Percentiles rank a stretch among this genome's conserved stretches.
These are phyloP conservation scores for Ectemnius cavifrons DNA, from an alignment of 2,888 invertebrate genomes.

Conservation along the genomic window DNA sequence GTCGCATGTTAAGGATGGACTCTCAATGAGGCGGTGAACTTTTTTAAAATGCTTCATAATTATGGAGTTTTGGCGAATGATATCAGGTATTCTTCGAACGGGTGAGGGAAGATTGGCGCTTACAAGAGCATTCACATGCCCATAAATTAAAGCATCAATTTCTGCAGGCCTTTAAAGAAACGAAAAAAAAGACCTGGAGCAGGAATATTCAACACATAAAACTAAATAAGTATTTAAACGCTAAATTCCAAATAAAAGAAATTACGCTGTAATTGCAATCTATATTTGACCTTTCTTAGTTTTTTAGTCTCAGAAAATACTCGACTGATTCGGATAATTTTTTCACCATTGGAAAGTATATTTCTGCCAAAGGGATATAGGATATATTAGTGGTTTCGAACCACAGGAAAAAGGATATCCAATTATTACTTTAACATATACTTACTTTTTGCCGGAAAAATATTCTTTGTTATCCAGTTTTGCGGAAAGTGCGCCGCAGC, in stretches of 20 bases:
- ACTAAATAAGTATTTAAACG: background rate
- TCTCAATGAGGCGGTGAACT: slow-evolving; percentile 59
- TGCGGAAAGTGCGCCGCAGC: slow-evolving; percentile 92
- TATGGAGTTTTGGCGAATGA: slow-evolving; percentile 78
- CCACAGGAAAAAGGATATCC: no score
- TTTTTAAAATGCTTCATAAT: slow-evolving; percentile 73
- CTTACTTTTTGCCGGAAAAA: slow-evolving; percentile 90
- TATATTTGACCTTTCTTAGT: no score
- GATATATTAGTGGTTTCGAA: no score
- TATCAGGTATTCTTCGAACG: slow-evolving; percentile 69
- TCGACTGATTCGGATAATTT: no score
- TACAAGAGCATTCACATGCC: slow-evolving; percentile 80
- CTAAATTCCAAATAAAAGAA: background rate
- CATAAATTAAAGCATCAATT: slow-evolving; percentile 88
- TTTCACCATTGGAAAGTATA: no score
- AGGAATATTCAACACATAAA: background rate
- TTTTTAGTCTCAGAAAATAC: no score
- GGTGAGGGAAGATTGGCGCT: slow-evolving; percentile 74
- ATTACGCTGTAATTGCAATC: background rate
- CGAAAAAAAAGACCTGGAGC: background rate
- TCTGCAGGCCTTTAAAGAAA: slow-evolving; percentile 83
- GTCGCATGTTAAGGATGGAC: background rate
- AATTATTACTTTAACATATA: slow-evolving; percentile 49
- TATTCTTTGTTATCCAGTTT: slow-evolving; percentile 88
- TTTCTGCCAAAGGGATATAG: no score